A percentile compares a stretch with the other conserved stretches of the same genome.
Conservation (phyloP, 2,797 vertebrate species). For the Orestias chungarensis region DNA sequence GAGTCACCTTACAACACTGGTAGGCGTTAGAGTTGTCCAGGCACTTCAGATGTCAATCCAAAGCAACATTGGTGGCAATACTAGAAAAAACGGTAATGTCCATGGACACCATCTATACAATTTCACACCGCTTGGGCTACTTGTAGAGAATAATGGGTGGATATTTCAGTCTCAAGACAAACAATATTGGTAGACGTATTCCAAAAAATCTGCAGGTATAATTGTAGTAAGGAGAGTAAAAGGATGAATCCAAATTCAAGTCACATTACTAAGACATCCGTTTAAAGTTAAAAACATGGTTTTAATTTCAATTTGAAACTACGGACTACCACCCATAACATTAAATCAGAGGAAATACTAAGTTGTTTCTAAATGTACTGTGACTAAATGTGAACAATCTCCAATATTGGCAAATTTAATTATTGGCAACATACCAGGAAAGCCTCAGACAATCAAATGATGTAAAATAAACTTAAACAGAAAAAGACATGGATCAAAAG, state of each 20-base stretch:
- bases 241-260: not conserved
- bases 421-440: conserved; percentile 18
- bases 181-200: not conserved
- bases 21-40: not conserved
- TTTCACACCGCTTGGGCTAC: not conserved
- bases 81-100: not conserved
- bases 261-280: not conserved
- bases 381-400: not conserved
- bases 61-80: not conserved
- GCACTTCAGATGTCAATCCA: not conserved
- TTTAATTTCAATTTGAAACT: not conserved
- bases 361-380: not conserved
- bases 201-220: not conserved
- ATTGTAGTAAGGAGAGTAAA: not conserved
- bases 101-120: not conserved
- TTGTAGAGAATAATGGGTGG: not conserved
- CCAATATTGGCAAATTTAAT: not conserved
- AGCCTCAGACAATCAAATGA: conserved; percentile 13
- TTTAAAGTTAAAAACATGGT: not conserved
- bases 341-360: not conserved
- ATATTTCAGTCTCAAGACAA: not conserved
- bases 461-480: conserved; percentile 40
- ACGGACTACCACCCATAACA: not conserved
- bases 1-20: not conserved
- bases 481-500: conserved; percentile 45